phyloP scores from a whole-genome alignment of 2,888 invertebrate species.

The Gymnosoma rotundatum region DNA sequence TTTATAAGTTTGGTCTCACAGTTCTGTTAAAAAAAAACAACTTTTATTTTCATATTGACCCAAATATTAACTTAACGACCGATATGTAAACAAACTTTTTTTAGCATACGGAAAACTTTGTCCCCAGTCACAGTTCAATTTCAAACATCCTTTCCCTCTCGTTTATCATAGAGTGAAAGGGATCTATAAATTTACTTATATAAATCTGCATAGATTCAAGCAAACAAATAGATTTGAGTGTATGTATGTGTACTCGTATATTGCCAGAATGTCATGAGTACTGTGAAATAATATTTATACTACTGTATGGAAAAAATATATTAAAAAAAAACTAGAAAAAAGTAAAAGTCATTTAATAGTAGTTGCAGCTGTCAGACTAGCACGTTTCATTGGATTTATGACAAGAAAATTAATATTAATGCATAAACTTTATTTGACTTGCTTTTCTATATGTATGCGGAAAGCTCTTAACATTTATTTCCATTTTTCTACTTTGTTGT shows the following conservation, averaged over 20 bases:
- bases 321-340: conserved; percentile 8
- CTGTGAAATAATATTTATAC: not conserved
- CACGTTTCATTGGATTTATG: conserved; percentile 78
- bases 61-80: conserved; percentile 65
- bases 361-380: conserved; percentile 61
- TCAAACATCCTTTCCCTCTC: conserved; percentile 40
- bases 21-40: conserved; percentile 13
- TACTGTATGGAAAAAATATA: not conserved
- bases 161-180: not conserved
- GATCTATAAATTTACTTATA: not conserved
- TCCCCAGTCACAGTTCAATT: conserved; percentile 38
- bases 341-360: conserved; percentile 59
- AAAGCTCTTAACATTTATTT: not conserved
- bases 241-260: not conserved
- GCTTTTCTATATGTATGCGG: not conserved
- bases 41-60: conserved; percentile 62
- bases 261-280: conserved; percentile 18
- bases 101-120: conserved; percentile 63
- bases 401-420: conserved; percentile 80
- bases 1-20: conserved; percentile 23
- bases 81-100: conserved; percentile 55
- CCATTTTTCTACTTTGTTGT: conserved; percentile 1
- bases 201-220: not conserved
- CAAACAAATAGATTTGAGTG: conserved; percentile 15
- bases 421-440: conserved; percentile 70